These are phyloP conservation scores for Bubo scandiacus DNA, from an alignment of 2,113 vertebrate genomes.

Conservation along the genomic window DNA sequence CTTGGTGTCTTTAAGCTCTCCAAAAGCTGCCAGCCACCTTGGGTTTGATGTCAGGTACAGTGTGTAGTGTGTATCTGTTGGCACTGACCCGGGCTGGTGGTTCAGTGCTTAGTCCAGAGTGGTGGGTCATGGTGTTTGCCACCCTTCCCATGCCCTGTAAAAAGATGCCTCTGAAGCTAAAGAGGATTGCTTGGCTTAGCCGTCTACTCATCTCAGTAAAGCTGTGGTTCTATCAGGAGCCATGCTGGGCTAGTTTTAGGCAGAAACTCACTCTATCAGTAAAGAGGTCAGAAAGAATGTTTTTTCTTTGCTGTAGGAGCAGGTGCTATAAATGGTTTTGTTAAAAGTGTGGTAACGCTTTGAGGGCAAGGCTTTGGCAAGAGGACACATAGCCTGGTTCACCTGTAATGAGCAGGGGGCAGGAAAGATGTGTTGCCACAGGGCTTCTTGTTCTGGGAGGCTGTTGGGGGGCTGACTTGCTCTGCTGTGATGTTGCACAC, in stretches of 20 bases:
- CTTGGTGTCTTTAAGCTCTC: background rate
- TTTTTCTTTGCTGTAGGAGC: background rate
- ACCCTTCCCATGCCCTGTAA: fast-evolving
- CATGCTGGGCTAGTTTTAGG: background rate
- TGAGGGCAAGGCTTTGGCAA: background rate
- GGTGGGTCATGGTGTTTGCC: fast-evolving
- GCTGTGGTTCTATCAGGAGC: background rate
- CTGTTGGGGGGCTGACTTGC: background rate
- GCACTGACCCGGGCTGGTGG: background rate
- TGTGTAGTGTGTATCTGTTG: fast-evolving
- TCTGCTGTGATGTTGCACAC: background rate
- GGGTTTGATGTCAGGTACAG: background rate
- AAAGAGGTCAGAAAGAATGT: background rate
- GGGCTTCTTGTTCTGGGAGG: background rate
- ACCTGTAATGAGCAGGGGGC: background rate
- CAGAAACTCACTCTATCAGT: background rate
- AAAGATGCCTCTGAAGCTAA: background rate
- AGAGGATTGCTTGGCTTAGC: background rate
- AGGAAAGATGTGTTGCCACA: background rate
- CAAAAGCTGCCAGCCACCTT: background rate
- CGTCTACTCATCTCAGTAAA: background rate
- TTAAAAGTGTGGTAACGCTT: background rate
- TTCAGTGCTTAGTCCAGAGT: background rate
- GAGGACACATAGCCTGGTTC: background rate
- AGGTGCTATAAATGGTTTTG: background rate